phyloP scores from a whole-genome alignment of 2,113 vertebrate genomes.

The Puma concolor region DNA sequence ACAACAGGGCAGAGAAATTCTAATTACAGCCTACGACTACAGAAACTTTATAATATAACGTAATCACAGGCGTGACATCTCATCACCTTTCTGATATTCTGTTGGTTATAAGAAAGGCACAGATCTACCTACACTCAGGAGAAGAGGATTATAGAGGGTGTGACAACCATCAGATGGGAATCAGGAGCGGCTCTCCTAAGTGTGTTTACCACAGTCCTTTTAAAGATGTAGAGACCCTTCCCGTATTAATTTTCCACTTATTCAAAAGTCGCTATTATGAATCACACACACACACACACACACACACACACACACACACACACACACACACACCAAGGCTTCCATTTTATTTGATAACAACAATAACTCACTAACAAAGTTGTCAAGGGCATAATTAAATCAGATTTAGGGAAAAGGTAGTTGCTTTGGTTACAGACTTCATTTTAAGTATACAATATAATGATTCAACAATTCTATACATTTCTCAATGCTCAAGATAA shows the following conservation, averaged over 20 bases:
- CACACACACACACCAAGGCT: not conserved
- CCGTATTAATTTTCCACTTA: not conserved
- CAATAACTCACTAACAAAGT: not conserved
- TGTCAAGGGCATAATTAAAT: not conserved
- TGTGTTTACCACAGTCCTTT: not conserved
- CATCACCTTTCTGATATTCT: not conserved
- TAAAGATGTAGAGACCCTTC: not conserved
- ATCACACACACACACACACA: not conserved
- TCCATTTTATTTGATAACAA: not conserved
- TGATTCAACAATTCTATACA: not conserved
- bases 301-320: not conserved
- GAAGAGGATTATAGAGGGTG: not conserved
- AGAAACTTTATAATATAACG: not conserved
- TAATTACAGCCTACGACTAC: not conserved
- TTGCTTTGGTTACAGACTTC: not conserved
- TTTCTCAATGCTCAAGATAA: not conserved
- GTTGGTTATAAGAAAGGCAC: not conserved
- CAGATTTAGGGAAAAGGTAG: not conserved
- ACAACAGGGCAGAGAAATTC: not conserved
- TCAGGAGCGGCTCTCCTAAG: not conserved
- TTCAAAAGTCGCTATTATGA: not conserved
- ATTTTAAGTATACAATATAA: not conserved
- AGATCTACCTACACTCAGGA: not conserved
- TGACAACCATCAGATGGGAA: not conserved
- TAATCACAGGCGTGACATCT: not conserved